Evolutionary conservation across 2,113 vertebrate genomes (phyloP), one percentile per base, ranked within the genome.

Genomic region (Cyanistes caeruleus): DNA sequence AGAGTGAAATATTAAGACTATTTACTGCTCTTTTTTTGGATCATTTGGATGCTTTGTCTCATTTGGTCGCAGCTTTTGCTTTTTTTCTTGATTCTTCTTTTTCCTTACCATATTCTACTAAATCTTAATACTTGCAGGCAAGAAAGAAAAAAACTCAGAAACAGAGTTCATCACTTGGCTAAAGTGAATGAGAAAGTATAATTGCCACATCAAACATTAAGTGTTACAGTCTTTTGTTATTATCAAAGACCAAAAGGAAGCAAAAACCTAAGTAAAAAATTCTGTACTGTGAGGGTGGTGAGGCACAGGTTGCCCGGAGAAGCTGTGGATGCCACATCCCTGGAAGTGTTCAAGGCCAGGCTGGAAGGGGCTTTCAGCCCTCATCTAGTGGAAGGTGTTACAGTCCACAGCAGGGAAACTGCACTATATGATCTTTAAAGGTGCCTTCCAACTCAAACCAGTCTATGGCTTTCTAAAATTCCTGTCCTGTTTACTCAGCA

Each of bases 331-430:
- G 37, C 7, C 16, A 19, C 33, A 30, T 46, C 7, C 25, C 22
- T 75, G 62, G 24, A 60, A 87, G 25, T 7, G 13, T 41, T 76
- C 52, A 67, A 56, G 10, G 27, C 9, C 64, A 93, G 46, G 12
- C 2, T 73, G 31, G 43, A 84, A 2, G 3, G 43, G 25, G 20
- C 8, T 67, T 52, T 60, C 52, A 76, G 68, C 16, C 13, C 31
- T 49, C 44, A 6, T 19, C 39, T 31, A 33, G 11, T 13, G 11
- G 33, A 67, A 76, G 33, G 20, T 48, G 13, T 48, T 59, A 7
- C 53, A 44, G 21, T n/a, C 24, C 24, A 31, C 0, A 0, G 20
- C 15, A 41, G 7, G 7, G 28, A 49, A 21, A 41, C 10, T 31
- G 21, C 13, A 70, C 14, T 65, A 11, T 3, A 35, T 65, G 33